Base-by-base conservation (phyloP, 2,113 vertebrate genomes). In the Dipodomys ordii region DNA sequence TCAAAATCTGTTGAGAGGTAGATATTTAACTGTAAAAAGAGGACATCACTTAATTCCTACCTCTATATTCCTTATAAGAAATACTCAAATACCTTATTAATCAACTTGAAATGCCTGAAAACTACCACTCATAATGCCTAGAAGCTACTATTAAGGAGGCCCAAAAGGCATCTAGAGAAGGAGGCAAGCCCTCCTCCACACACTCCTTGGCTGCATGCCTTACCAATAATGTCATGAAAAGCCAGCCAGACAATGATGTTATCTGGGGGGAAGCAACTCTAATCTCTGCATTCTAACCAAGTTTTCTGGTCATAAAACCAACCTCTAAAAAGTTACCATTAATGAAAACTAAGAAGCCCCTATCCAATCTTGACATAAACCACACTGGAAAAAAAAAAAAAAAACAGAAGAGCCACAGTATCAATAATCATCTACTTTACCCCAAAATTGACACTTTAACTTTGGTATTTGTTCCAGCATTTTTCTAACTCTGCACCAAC, bases 121-220 rank as follows among this genome's bases (percentile, higher is more conserved):
- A 46, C 77, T 95, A 94, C 93, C 32, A 83, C 69, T 84, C 39
- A 87, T 30, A 92, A 83, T 53, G 25, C 80, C 67, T 86, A 74
- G 60, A 88, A 88, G 60, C 77, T 87, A 83, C 69, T 83, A 80
- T 76, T 83, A 78, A 89, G 78, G 76, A 94, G 62, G 12, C 71
- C 92, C 88, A 88, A 87, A 95, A 83, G 28, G 20, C 23, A 79
- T 32, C 96, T 92, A 94, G 88, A 83, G 71, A 94, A 95, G 91
- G 76, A 93, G 83, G 87, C 57, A 95, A 92, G 88, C 84, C 64
- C 74, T 90, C 60, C 49, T 92, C 84, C 71, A 89, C 77, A 84
- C 62, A 86, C 72, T 94, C 94, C 77, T 88, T 94, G 91, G 94
- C 91, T 79, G 57, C 71, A 32, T 44, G 88, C 92, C 94, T 94